Conservation (phyloP, 2,888 invertebrate genomes). For the Dicycla oo region DNA sequence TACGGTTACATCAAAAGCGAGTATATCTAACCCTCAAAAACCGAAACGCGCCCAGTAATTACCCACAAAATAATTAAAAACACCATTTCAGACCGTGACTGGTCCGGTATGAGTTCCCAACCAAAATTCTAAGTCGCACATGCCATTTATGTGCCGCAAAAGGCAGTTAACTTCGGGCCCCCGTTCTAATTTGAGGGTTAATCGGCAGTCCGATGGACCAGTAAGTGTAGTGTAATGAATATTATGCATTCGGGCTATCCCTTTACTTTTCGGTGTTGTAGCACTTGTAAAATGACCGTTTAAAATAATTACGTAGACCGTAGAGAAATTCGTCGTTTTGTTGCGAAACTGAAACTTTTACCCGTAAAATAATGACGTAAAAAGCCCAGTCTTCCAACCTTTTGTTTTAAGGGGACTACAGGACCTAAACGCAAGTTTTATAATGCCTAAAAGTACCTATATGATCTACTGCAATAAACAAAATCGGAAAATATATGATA, state of each 20-base stretch:
- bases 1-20: slow-evolving; percentile 34
- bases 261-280: slow-evolving; percentile 65
- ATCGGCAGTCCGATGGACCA: slow-evolving; percentile 80
- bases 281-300: slow-evolving; percentile 50
- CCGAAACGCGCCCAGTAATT: slow-evolving; percentile 62
- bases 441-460: no score
- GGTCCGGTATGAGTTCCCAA: slow-evolving; percentile 48
- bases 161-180: slow-evolving; percentile 81
- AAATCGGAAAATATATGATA: no score
- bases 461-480: no score
- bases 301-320: slow-evolving; percentile 29
- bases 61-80: slow-evolving; percentile 71
- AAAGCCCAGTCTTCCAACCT: not conserved
- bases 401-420: no score
- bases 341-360: not conserved
- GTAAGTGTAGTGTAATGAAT: slow-evolving; percentile 85
- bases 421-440: no score
- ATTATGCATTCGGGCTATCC: slow-evolving; percentile 73
- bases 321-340: no score
- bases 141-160: slow-evolving; percentile 81
- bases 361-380: no score
- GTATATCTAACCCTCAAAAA: slow-evolving; percentile 58
- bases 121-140: slow-evolving; percentile 74
- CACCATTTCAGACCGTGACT: slow-evolving; percentile 65
- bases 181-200: slow-evolving; percentile 84